Conservation (phyloP, 2,888 invertebrate genomes). For the Seira ritae region DNA sequence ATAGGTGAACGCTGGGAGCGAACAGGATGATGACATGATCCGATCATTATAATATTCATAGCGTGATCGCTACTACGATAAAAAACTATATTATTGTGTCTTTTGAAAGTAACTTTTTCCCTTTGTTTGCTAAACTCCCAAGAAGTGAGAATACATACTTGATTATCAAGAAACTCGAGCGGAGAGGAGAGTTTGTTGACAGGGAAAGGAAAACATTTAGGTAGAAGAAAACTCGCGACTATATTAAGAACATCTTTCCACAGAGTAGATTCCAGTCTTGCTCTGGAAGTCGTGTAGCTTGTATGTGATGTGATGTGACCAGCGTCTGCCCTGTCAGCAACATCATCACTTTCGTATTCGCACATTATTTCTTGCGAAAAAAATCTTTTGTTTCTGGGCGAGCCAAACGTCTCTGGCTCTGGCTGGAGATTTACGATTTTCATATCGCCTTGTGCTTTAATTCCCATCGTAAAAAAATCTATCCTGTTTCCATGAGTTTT, state of each 20-base stretch:
- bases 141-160: not conserved
- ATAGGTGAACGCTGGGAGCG: too few relatives aligned
- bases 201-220: not conserved
- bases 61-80: not conserved
- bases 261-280: not conserved
- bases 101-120: not conserved
- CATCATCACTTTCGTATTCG: too few relatives aligned
- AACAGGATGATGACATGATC: conserved; percentile 4
- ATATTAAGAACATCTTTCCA: conserved; percentile 11
- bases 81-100: too few relatives aligned
- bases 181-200: conserved; percentile 2
- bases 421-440: too few relatives aligned
- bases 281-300: not conserved
- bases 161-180: not conserved
- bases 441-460: too few relatives aligned
- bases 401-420: too few relatives aligned
- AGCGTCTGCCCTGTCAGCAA: too few relatives aligned
- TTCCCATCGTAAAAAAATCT: too few relatives aligned
- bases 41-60: conserved; percentile 5
- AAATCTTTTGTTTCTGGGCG: too few relatives aligned
- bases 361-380: too few relatives aligned
- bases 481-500: too few relatives aligned
- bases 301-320: too few relatives aligned
- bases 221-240: not conserved
- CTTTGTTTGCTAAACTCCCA: not conserved